phyloP scores from a whole-genome alignment of 2,797 vertebrate species.

The Silurus lanzhouensis region DNA sequence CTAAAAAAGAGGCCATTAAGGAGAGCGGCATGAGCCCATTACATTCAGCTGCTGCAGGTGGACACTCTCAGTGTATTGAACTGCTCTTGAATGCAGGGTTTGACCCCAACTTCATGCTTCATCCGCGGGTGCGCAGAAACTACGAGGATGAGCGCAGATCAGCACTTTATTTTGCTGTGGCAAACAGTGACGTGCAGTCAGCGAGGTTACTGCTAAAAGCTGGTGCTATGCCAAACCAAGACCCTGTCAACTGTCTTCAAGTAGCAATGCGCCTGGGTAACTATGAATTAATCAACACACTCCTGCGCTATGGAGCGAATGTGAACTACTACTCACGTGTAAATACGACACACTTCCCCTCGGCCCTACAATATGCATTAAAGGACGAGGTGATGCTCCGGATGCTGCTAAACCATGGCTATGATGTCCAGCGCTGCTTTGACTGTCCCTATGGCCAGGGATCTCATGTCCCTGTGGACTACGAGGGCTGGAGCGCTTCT shows the following conservation, averaged over 20 bases:
- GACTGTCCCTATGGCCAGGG: conserved; percentile 85
- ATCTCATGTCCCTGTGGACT: conserved; percentile 70
- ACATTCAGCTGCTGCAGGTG: conserved; percentile 78
- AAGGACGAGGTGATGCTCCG: conserved; percentile 90
- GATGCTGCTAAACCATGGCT: conserved; percentile 87
- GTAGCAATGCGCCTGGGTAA: conserved; percentile 89
- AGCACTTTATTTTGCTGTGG: conserved; percentile 89
- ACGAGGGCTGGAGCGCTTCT: too few relatives aligned
- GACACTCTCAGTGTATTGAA: conserved; percentile 84
- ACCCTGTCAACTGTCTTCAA: conserved; percentile 85
- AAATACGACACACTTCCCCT: conserved; percentile 89
- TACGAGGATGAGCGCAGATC: conserved; percentile 92
- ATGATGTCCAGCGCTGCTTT: conserved; percentile 86
- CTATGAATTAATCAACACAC: conserved; percentile 85
- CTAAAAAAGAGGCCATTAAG: conserved; percentile 78
- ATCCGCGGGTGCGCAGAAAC: conserved; percentile 81
- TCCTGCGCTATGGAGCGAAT: conserved; percentile 65
- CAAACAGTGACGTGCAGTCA: conserved; percentile 83
- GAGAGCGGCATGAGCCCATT: conserved; percentile 93
- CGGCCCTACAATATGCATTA: conserved; percentile 85
- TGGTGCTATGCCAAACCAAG: conserved; percentile 92
- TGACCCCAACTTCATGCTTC: conserved; percentile 94
- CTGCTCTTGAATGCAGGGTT: conserved; percentile 84
- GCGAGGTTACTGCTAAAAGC: conserved; percentile 80
- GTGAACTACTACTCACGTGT: conserved; percentile 93